These are phyloP conservation scores for Epirrhoe alternata DNA, from an alignment of 2,888 invertebrate species.

Conservation along the genomic window DNA sequence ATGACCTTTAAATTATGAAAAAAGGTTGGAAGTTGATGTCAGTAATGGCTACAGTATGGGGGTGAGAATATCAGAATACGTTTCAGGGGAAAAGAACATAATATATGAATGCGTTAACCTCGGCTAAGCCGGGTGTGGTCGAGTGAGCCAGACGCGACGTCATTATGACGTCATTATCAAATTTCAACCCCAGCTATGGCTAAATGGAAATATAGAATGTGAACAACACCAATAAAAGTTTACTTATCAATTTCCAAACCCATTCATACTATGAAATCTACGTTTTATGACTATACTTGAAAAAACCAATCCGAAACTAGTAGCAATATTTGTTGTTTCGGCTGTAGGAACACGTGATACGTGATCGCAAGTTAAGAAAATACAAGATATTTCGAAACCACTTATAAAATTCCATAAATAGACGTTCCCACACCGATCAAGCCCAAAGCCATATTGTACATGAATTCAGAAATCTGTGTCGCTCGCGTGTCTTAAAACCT, in stretches of 20 bases:
- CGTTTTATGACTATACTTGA: slow-evolving; percentile 12
- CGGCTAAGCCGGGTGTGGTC: slow-evolving; percentile 55
- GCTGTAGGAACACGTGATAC: neutral
- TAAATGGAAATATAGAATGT: neutral
- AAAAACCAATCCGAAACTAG: slow-evolving; percentile 11
- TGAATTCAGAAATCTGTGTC: slow-evolving; percentile 37
- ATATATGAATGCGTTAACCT: slow-evolving; percentile 43
- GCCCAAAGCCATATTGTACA: slow-evolving; percentile 33
- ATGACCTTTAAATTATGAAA: neutral
- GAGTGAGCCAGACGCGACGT: slow-evolving; percentile 42
- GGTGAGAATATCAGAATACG: neutral
- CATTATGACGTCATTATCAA: slow-evolving; percentile 54
- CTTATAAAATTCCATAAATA: slow-evolving; percentile 22
- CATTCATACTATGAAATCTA: slow-evolving; percentile 3
- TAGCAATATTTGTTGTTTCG: neutral
- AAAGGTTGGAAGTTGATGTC: slow-evolving; percentile 8
- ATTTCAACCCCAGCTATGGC: slow-evolving; percentile 32
- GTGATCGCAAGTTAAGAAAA: slow-evolving; percentile 8
- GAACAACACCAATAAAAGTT: slow-evolving; percentile 5
- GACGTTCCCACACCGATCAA: slow-evolving; percentile 27
- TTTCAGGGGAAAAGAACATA: neutral
- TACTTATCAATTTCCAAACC: slow-evolving; percentile 17
- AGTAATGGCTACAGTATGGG: slow-evolving; percentile 26
- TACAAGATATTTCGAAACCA: slow-evolving; percentile 15
- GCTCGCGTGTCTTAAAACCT: slow-evolving; percentile 39